phyloP scores from a whole-genome alignment of 2,888 invertebrate genomes.

The Diploptera punctata region DNA sequence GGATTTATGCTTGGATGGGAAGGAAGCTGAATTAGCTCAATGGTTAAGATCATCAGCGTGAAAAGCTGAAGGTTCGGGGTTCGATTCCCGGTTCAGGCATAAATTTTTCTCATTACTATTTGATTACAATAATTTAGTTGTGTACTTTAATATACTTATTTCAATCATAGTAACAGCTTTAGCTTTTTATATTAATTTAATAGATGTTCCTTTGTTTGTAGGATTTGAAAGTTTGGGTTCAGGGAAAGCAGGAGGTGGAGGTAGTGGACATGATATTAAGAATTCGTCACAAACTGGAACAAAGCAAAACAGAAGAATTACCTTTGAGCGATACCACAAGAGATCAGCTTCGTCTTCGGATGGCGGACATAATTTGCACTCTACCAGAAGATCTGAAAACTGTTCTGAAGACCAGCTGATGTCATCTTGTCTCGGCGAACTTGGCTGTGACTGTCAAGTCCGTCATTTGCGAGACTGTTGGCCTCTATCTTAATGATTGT shows the following conservation, averaged over 20 bases:
- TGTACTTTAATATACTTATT: no score
- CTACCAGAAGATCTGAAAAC: constrained; percentile 88
- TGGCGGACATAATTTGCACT: constrained; percentile 81
- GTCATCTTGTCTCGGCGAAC: constrained; percentile 33
- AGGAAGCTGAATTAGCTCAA: no score
- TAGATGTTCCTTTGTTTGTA: constrained; percentile 54
- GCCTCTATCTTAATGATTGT: background rate
- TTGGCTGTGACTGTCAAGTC: constrained; percentile 15
- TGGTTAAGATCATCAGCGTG: no score
- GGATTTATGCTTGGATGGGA: no score
- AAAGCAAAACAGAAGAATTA: constrained; percentile 63
- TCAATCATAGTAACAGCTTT: no score
- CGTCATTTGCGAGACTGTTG: background rate
- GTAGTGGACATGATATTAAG: constrained; percentile 96
- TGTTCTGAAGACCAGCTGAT: constrained; percentile 62
- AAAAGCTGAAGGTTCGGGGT: no score
- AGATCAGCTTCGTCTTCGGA: constrained; percentile 59
- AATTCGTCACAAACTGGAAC: constrained; percentile 86
- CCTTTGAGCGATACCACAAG: constrained; percentile 62
- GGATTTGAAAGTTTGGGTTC: constrained; percentile 91
- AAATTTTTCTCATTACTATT: no score
- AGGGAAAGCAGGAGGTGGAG: constrained; percentile 94
- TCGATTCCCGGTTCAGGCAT: no score
- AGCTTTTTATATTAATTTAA: no score
- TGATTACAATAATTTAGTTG: no score